These are phyloP conservation scores for Hyposmocoma kahamanoa DNA, from an alignment of 1,140 invertebrate genomes.

Conservation along the genomic window DNA sequence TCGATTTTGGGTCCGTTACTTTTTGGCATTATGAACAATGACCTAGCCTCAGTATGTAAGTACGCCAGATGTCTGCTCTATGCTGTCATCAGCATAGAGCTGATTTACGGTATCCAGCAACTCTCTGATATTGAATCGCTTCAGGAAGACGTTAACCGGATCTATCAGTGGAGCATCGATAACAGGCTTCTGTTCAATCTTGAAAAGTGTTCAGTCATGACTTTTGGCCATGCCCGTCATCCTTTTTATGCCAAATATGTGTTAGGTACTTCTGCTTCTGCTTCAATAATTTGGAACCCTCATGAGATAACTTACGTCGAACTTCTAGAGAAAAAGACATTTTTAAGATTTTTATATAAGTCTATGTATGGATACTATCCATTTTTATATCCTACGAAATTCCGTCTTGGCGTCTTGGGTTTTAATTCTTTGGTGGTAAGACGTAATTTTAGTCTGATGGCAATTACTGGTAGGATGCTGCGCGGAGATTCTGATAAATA, in stretches of 20 bases:
- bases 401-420: neutral
- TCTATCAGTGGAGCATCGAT: neutral
- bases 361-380: neutral
- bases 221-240: neutral
- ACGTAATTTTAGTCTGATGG: neutral
- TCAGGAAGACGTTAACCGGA: neutral
- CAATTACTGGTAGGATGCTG: neutral
- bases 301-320: neutral
- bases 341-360: neutral
- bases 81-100: neutral
- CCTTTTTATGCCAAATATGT: neutral
- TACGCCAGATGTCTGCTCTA: neutral
- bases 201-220: neutral
- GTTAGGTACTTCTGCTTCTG: neutral
- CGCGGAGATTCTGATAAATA: neutral
- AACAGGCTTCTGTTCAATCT: neutral
- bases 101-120: neutral
- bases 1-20: neutral
- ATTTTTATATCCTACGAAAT: neutral
- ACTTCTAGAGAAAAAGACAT: neutral
- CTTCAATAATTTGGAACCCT: neutral
- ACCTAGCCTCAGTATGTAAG: neutral
- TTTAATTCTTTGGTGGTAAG: neutral
- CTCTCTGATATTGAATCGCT: neutral
- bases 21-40: neutral